A percentile compares a stretch with the other conserved stretches of the same genome.
Evolutionary conservation across 2,797 vertebrate genomes (phyloP).

Genomic region (Scomberomorus guttatus): DNA sequence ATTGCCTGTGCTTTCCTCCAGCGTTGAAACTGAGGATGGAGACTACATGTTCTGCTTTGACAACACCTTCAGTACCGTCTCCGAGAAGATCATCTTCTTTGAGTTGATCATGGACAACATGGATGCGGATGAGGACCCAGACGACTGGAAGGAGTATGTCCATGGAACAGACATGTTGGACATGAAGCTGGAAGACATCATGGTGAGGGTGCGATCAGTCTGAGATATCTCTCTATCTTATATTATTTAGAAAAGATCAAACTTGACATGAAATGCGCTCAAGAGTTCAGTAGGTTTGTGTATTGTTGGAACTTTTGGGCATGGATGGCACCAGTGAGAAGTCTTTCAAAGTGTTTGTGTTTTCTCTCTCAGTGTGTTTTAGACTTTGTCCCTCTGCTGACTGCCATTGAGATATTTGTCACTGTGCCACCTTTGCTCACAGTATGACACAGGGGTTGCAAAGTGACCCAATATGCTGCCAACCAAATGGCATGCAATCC

Average conservation of each 20-base stretch:
- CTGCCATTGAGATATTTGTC: conserved; percentile 42
- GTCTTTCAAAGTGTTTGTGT: neutral
- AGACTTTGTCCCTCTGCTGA: conserved; percentile 40
- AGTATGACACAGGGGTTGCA: conserved; percentile 38
- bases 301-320: neutral
- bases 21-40: conserved; percentile 93
- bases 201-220: conserved; percentile 85
- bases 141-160: conserved; percentile 95
- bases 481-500: conserved; percentile 3
- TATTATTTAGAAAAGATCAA: neutral
- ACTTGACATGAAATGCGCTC: neutral
- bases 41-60: conserved; percentile 99
- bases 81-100: conserved; percentile 98
- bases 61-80: conserved; percentile 96
- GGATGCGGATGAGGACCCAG: conserved; percentile 87
- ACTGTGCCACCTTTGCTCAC: conserved; percentile 3
- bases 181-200: conserved; percentile 98
- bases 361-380: conserved; percentile 1
- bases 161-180: conserved; percentile 94
- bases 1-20: conserved; percentile 67
- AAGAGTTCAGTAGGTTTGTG: neutral
- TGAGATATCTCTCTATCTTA: neutral
- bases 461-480: conserved; percentile 37
- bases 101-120: conserved; percentile 98
- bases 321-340: neutral